Evolutionary conservation across 2,113 vertebrate genomes (phyloP).

Genomic region (Rhadina sibilatrix): DNA sequence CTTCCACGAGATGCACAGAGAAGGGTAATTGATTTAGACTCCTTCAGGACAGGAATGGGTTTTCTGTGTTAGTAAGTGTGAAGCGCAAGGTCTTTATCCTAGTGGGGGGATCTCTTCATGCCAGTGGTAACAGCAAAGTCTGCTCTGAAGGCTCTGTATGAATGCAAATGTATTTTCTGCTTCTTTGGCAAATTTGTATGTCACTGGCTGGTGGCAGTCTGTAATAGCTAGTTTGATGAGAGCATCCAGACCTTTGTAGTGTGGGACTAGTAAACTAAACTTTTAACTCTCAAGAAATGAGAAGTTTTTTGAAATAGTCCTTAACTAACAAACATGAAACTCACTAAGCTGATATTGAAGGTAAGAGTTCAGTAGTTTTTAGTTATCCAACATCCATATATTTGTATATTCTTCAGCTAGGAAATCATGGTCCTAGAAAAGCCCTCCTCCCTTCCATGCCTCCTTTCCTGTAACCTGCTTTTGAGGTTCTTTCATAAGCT

Average conservation of each 20-base stretch:
- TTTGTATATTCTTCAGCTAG: neutral
- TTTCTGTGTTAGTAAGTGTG: conserved; percentile 17
- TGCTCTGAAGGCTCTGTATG: neutral
- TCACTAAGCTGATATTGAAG: neutral
- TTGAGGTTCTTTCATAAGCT: neutral
- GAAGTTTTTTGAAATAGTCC: neutral
- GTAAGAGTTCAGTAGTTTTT: neutral
- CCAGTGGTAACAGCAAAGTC: neutral
- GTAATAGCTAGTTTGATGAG: neutral
- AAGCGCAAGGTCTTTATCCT: conserved; percentile 5
- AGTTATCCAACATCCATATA: neutral
- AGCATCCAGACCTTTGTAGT: neutral
- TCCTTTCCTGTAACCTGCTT: neutral
- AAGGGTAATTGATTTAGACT: conserved; percentile 45
- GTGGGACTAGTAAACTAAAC: neutral
- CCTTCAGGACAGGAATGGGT: neutral
- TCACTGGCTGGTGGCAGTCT: neutral
- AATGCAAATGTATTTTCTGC: neutral
- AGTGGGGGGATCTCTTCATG: neutral
- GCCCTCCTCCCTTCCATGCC: neutral
- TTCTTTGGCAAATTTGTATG: neutral
- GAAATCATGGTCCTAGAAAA: neutral
- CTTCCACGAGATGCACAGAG: neutral
- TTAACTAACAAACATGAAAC: neutral
- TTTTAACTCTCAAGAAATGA: neutral